Evolutionary conservation across 53 echinoderm and acorn worm genomes (phyloP), one percentile per base, ranked within the genome.

Genomic region (Holothuria scabra): DNA sequence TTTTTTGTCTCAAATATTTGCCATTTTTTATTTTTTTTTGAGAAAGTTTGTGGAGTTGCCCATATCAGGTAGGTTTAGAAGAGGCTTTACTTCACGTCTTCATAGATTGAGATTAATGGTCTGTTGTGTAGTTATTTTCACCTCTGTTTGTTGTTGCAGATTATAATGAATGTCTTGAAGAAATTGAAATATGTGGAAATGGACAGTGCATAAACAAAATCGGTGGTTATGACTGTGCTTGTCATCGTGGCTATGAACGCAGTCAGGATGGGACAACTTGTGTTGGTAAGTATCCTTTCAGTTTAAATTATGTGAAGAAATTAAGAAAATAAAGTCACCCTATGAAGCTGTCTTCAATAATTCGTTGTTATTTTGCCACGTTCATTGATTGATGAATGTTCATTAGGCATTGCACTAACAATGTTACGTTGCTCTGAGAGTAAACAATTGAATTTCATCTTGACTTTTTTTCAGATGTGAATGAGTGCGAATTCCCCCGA

Each of bases 131-230:
- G 14, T 52, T 52, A 52, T 16, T 18, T 52, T 44, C 44, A 8
- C 18, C 18, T 46, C 21, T n/a, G 30, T 49, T 25, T 41, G 31
- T 75, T 24, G 52, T 84, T 23, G 20, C 89, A 96, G 96, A 96
- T 62, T 83, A 86, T 18, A 60, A 96, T 78, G 96, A 96, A 58
- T 95, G 96, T 72, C 46, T 76, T 33, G 62, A 78, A 23, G 65
- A 70, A 25, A 44, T 68, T 28, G 79, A 85, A 38, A 52, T 85
- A 31, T 93, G 94, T 81, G 81, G 74, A 12, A 88, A 90, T 25
- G 99, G 99, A 12, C 74, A 76, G n/a, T 99, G 99, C 46, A 76
- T 82, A 26, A 95, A 99, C 87, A 89, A 71, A 46, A 13, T 60
- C 8, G 99, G 99, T 11, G 79, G 87, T 8, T 89, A 93, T 60